Percentiles rank a stretch among this genome's conserved stretches.
Evolutionary conservation across 2,113 vertebrate species (phyloP).

Genomic region (Colinus virginianus): DNA sequence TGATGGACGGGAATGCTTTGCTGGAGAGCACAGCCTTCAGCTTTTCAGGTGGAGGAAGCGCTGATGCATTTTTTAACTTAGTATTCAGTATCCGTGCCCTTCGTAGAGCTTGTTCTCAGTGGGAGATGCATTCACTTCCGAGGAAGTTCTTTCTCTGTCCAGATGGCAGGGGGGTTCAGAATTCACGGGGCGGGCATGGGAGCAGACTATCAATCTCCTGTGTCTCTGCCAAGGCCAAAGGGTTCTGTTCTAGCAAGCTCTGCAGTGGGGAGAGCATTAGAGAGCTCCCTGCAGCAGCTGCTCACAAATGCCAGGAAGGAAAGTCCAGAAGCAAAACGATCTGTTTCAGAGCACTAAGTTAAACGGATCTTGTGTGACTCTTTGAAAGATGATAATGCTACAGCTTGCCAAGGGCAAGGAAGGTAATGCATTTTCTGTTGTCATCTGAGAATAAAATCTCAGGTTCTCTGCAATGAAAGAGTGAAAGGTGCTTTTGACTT

Average conservation of each 20-base stretch:
- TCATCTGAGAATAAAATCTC: not conserved
- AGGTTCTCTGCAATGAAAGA: not conserved
- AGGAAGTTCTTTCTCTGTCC: not conserved
- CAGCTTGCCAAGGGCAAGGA: not conserved
- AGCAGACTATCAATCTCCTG: not conserved
- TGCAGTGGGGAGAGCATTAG: not conserved
- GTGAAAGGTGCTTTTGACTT: not conserved
- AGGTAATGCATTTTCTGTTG: not conserved
- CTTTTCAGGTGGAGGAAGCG: not conserved
- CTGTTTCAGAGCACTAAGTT: not conserved
- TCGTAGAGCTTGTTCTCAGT: not conserved
- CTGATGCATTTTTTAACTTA: not conserved
- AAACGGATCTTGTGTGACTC: not conserved
- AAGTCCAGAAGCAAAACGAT: not conserved
- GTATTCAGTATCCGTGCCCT: not conserved
- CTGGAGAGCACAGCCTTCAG: not conserved
- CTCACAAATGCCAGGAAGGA: not conserved
- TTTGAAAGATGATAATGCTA: not conserved
- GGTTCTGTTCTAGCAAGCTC: slow-evolving; percentile 9
- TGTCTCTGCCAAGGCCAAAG: not conserved
- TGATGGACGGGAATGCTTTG: not conserved
- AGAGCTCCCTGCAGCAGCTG: slow-evolving; percentile 26
- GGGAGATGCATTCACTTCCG: not conserved
- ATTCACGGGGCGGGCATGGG: not conserved
- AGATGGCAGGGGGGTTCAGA: not conserved